These are phyloP conservation scores for Lepus oiostolus DNA, from an alignment of 2,797 vertebrate species.

Conservation along the genomic window DNA sequence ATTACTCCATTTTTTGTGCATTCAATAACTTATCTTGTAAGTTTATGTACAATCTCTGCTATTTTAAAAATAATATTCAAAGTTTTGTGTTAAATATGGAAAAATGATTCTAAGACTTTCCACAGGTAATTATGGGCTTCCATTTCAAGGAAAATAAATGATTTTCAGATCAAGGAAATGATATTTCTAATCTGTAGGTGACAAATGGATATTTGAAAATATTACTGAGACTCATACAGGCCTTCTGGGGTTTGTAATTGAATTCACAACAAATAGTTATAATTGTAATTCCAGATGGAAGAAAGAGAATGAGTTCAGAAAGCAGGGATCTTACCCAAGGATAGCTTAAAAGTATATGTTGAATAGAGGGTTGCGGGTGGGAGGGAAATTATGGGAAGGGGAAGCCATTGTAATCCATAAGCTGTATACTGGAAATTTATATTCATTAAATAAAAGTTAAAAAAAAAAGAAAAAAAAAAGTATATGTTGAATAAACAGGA, in stretches of 20 bases:
- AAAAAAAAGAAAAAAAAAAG: too few relatives aligned
- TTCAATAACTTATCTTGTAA: not conserved
- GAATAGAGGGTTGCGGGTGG: too few relatives aligned
- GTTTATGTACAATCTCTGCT: not conserved
- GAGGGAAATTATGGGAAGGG: too few relatives aligned
- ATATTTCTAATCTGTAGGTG: conserved; percentile 30
- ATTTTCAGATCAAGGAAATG: conserved; percentile 7
- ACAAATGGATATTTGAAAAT: conserved; percentile 22
- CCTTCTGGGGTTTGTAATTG: not conserved
- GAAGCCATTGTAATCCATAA: too few relatives aligned
- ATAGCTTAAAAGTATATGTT: not conserved
- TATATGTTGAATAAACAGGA: not conserved
- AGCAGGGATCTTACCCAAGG: not conserved
- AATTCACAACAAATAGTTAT: not conserved
- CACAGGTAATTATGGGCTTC: not conserved
- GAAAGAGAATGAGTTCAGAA: not conserved
- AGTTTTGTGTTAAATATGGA: not conserved
- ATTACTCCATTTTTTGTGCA: not conserved
- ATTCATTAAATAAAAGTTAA: too few relatives aligned
- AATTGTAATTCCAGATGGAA: not conserved
- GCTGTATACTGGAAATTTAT: too few relatives aligned
- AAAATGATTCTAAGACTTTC: not conserved
- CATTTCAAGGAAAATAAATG: conserved; percentile 12
- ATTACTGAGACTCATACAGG: not conserved
- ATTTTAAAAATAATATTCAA: conserved; percentile 19